Base-by-base conservation (phyloP, 2,797 vertebrate genomes). In the Odontamblyopus rebecca region DNA sequence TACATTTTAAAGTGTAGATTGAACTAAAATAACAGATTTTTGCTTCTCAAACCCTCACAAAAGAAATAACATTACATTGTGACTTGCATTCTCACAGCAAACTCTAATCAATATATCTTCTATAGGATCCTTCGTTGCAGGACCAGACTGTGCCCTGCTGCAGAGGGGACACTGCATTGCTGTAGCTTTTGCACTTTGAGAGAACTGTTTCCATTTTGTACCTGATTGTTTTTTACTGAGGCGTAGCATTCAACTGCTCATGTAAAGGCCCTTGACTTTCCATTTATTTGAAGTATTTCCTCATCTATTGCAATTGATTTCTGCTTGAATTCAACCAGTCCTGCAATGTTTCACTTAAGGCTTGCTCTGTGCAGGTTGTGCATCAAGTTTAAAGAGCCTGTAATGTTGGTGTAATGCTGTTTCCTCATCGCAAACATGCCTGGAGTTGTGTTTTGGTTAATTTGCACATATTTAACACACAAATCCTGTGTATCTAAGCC, bases 161-260 rank as follows among this genome's bases (percentile, higher is more conserved):
- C 79, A 67, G 72, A 67, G 65, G 76, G 68, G 69, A 61, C 61
- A 69, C 62, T 1, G 41, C 75, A 53, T 50, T 0, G 61, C 69
- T 77, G 13, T 18, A 44, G 67, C 70, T 69, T 19, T 29, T 23
- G 72, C 76, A 72, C 79, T 79, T 70, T 53, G 32, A 61, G 57
- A 64, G 67, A 41, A 67, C 69, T 3, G 41, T 54, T 75, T 64
- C 44, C 38, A 30, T 54, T 69, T 65, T 73, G 35, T 51, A 68
- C 35, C 61, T 54, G 59, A 75, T 80, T 57, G 1, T 41, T 79
- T 70, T 80, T 82, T 74, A 66, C 67, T 72, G 38, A 74, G 61
- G 68, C 61, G 65, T 5, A n/a, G 27, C 15, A 70, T 68, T 73
- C 64, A 69, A 67, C 62, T 54, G 48, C 38, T 65, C 60, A 38